These are phyloP conservation scores for Stegostoma tigrinum DNA, from an alignment of 2,113 vertebrate genomes.

Conservation along the genomic window DNA sequence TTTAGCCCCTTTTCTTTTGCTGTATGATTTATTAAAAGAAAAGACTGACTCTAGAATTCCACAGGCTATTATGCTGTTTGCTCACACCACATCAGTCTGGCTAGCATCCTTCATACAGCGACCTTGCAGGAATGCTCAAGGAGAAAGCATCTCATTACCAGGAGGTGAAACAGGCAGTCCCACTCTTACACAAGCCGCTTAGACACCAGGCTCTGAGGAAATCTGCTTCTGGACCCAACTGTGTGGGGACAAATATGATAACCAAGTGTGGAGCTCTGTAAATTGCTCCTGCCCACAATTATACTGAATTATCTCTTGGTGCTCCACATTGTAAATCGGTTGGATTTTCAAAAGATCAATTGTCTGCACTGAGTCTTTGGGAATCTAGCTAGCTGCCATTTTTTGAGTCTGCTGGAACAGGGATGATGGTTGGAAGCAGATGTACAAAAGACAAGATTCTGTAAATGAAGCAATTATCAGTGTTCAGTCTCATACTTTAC, in stretches of 20 bases:
- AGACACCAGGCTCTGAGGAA: background rate
- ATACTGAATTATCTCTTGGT: background rate
- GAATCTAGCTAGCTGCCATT: background rate
- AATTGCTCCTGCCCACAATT: background rate
- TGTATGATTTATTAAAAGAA: background rate
- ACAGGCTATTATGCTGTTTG: background rate
- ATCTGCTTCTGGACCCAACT: background rate
- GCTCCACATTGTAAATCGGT: background rate
- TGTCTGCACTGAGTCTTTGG: background rate
- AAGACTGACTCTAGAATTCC: background rate
- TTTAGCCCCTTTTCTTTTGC: background rate
- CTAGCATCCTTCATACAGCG: background rate
- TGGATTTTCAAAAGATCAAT: background rate
- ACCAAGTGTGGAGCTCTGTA: background rate
- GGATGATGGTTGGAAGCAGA: background rate
- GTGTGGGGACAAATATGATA: too few species aligned
- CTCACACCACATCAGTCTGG: background rate
- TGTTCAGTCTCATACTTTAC: background rate
- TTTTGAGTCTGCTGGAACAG: background rate
- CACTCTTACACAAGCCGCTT: too few species aligned
- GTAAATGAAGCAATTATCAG: background rate
- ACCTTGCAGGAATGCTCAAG: background rate
- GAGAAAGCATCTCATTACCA: background rate
- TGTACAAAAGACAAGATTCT: background rate
- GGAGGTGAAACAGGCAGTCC: too few species aligned